Conservation (phyloP, 2,113 vertebrate genomes). For the Ictalurus furcatus region DNA sequence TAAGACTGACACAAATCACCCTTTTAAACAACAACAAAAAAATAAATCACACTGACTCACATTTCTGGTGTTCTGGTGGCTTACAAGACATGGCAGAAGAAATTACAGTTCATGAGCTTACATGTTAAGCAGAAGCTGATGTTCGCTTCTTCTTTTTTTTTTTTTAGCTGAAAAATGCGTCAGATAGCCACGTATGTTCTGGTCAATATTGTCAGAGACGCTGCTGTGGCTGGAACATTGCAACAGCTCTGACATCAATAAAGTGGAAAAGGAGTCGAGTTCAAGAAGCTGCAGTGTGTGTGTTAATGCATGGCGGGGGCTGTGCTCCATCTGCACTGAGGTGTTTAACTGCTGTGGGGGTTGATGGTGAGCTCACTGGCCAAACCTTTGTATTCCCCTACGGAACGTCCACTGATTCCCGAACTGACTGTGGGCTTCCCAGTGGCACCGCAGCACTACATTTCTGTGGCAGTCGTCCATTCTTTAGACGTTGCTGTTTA, state of each 20-base stretch:
- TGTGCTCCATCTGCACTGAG: slow-evolving; percentile 6
- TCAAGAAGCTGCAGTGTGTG: slow-evolving; percentile 12
- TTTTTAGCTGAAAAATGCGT: background rate
- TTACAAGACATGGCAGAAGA: slow-evolving; percentile 2
- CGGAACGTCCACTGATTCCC: slow-evolving; percentile 28
- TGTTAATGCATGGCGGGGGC: slow-evolving; percentile 16
- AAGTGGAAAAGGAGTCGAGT: slow-evolving; percentile 13
- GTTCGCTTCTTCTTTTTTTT: background rate
- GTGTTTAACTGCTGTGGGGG: slow-evolving; percentile 30
- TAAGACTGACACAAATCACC: background rate
- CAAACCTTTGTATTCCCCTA: slow-evolving; percentile 30
- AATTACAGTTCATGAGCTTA: background rate
- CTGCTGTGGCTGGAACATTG: slow-evolving; percentile 24
- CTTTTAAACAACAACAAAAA: background rate
- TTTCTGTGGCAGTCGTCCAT: slow-evolving; percentile 35
- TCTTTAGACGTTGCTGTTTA: slow-evolving; percentile 47
- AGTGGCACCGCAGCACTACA: slow-evolving; percentile 34
- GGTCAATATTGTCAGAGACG: slow-evolving; percentile 28
- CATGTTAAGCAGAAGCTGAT: background rate
- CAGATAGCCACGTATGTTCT: slow-evolving; percentile 28
- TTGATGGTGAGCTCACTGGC: slow-evolving; percentile 47
- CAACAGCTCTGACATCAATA: slow-evolving; percentile 21
- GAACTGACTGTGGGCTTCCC: slow-evolving; percentile 40
- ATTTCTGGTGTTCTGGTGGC: background rate
- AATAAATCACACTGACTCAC: slow-evolving; percentile 13